phyloP scores from a whole-genome alignment of 2,113 vertebrate genomes.

The Oryzias woworae region DNA sequence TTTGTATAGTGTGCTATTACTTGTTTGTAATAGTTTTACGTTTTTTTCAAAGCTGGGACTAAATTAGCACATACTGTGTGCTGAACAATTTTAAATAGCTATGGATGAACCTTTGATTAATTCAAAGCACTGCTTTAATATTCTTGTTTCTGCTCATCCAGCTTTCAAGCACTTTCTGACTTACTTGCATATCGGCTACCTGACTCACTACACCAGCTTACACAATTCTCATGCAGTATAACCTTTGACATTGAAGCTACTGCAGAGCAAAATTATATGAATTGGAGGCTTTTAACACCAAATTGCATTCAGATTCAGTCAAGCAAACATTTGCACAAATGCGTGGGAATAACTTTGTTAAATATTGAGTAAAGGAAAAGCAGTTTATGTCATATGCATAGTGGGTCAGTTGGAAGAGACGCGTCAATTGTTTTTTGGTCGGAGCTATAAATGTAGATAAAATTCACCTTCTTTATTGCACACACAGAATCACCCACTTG shows the following conservation, averaged over 20 bases:
- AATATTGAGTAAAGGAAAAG: conserved; percentile 35
- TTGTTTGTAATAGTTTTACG: too few relatives aligned
- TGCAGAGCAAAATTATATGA: conserved; percentile 14
- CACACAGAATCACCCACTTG: background rate
- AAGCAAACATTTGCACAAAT: conserved; percentile 60
- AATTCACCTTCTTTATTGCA: conserved; percentile 10
- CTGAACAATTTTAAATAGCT: background rate
- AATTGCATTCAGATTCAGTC: conserved; percentile 36
- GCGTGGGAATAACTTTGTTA: conserved; percentile 48
- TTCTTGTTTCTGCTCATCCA: background rate
- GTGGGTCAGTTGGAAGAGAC: conserved; percentile 25
- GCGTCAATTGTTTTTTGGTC: conserved; percentile 16
- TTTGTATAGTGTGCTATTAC: too few relatives aligned
- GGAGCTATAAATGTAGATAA: conserved; percentile 18
- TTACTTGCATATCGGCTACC: conserved; percentile 1
- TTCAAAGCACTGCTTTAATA: background rate
- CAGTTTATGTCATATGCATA: conserved; percentile 61
- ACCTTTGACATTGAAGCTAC: conserved; percentile 7
- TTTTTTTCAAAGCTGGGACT: background rate
- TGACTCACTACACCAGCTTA: background rate
- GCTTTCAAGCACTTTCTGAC: background rate
- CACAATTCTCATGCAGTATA: background rate
- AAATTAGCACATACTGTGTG: background rate
- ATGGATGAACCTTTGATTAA: background rate
- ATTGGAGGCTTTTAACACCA: conserved; percentile 40